Evolutionary conservation across 2,888 invertebrate species (phyloP).

Genomic region (Oconnorella tubifera): DNA sequence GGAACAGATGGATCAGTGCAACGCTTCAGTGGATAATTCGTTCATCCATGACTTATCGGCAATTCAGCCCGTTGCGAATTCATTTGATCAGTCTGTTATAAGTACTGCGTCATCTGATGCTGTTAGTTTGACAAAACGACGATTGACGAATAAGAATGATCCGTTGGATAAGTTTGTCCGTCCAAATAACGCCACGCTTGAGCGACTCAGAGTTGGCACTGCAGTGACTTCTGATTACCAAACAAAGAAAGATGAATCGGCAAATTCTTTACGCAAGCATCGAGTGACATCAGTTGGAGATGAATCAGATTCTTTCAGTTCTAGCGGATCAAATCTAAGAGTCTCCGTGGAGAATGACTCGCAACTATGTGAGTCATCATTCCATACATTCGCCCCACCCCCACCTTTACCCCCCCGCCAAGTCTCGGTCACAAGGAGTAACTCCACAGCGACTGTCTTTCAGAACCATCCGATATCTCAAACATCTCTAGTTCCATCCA

Average conservation of each 20-base stretch:
- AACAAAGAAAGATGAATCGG: no score
- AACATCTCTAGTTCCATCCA: not conserved
- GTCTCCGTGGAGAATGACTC: not conserved
- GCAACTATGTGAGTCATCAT: not conserved
- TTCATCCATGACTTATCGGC: not conserved
- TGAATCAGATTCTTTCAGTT: not conserved
- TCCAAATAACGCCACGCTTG: constrained; percentile 2
- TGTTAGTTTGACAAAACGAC: not conserved
- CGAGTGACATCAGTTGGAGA: not conserved
- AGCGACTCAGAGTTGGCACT: not conserved
- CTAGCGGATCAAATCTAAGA: not conserved
- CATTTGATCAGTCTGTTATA: not conserved
- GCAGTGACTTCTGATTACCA: not conserved
- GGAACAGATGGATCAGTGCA: not conserved
- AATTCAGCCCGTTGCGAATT: not conserved
- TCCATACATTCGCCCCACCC: no score
- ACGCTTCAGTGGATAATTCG: not conserved
- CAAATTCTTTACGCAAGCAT: no score
- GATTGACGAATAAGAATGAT: not conserved
- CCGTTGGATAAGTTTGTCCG: not conserved
- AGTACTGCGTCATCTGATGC: not conserved
- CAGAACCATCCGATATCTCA: not conserved
- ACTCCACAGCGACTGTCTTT: constrained; percentile 3
- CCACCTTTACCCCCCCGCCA: constrained; percentile 4
- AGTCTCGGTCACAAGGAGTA: not conserved